phyloP scores from a whole-genome alignment of 2,797 vertebrate genomes.

The Oophaga sylvatica region DNA sequence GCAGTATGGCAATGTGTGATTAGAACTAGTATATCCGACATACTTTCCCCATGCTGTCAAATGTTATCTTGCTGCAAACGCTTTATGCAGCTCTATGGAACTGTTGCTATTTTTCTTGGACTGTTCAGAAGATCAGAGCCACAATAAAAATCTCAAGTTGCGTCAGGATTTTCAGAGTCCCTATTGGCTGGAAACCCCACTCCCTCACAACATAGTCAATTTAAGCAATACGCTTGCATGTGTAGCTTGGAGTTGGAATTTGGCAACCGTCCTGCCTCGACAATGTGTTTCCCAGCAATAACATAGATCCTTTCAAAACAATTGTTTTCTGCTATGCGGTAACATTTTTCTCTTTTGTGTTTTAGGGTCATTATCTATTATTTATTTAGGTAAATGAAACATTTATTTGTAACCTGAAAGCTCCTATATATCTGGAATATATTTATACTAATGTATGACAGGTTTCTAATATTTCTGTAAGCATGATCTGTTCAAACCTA shows the following conservation, averaged over 20 bases:
- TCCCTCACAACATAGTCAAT: constrained; percentile 27
- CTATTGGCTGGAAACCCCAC: constrained; percentile 39
- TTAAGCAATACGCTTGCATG: constrained; percentile 21
- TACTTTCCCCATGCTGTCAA: constrained; percentile 47
- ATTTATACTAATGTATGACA: not conserved
- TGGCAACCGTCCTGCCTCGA: constrained; percentile 15
- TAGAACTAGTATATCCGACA: constrained; percentile 28
- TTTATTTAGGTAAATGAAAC: constrained; percentile 1
- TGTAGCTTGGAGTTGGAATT: constrained; percentile 44
- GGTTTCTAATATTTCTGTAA: not conserved
- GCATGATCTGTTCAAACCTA: constrained; percentile 10
- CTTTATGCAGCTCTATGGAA: constrained; percentile 30
- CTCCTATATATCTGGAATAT: not conserved
- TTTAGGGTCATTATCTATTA: constrained; percentile 8
- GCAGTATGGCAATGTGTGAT: constrained; percentile 30
- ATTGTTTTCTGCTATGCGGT: constrained; percentile 31
- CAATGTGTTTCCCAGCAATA: constrained; percentile 49
- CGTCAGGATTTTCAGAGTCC: constrained; percentile 34
- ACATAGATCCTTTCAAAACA: constrained; percentile 31
- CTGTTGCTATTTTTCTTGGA: constrained; percentile 43
- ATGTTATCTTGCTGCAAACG: constrained; percentile 45
- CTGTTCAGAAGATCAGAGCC: constrained; percentile 37
- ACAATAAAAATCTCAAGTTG: constrained; percentile 53
- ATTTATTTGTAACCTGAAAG: constrained; percentile 5
- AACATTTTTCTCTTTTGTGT: constrained; percentile 26